A percentile compares a stretch with the other conserved stretches of the same genome.
phyloP scores from a whole-genome alignment of 2,113 vertebrate species.

The Tetrax tetrax region DNA sequence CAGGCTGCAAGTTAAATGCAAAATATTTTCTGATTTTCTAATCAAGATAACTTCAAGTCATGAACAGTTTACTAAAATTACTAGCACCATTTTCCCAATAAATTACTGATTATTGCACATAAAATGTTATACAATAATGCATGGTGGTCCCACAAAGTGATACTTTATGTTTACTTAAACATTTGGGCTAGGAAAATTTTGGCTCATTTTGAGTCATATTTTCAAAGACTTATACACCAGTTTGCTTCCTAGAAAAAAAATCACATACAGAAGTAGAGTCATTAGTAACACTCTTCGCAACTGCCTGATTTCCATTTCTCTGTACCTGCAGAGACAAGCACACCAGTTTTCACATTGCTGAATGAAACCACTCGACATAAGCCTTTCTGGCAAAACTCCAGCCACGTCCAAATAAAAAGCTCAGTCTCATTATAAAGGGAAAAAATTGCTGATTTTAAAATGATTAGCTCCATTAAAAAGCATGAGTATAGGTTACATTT shows the following conservation, averaged over 20 bases:
- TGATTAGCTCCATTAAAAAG: conserved; percentile 9
- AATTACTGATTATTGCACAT: background rate
- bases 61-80: background rate
- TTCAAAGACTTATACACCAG: background rate
- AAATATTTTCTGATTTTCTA: background rate
- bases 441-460: background rate
- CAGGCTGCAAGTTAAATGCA: background rate
- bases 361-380: conserved; percentile 59
- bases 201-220: background rate
- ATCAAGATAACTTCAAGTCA: background rate
- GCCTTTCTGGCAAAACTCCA: conserved; percentile 46
- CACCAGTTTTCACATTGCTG: background rate
- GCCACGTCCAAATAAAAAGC: background rate
- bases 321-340: conserved; percentile 52
- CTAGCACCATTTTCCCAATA: background rate
- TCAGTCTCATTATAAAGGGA: background rate
- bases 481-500: conserved; percentile 2
- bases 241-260: background rate
- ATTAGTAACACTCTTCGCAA: conserved; percentile 28
- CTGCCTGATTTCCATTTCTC: conserved; percentile 8
- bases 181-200: background rate
- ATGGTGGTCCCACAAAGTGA: background rate
- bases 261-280: background rate
- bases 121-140: background rate
- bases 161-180: background rate